These are phyloP conservation scores for Drosophila putrida DNA, from an alignment of 2,888 invertebrate species.

Conservation along the genomic window DNA sequence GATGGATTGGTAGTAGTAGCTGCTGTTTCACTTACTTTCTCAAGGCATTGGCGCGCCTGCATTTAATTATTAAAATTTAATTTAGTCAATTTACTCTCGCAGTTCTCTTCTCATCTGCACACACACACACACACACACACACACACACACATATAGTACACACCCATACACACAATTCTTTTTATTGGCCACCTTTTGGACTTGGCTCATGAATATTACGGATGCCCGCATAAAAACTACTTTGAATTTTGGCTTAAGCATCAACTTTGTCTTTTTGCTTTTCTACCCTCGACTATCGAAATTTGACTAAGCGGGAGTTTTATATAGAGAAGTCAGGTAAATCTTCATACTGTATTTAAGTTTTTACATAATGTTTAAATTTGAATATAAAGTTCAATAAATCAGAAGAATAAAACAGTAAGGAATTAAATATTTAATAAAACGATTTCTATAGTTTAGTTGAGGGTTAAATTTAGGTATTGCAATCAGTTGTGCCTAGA, in stretches of 20 bases:
- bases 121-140: constrained; percentile 5
- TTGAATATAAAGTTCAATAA: neutral
- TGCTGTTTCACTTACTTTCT: constrained; percentile 21
- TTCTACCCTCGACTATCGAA: neutral
- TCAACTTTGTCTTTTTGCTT: constrained; percentile 10
- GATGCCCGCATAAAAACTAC: constrained; percentile 52
- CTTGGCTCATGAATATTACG: constrained; percentile 53
- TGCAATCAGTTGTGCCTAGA: too few species aligned
- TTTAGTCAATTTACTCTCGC: constrained; percentile 67
- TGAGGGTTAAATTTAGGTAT: too few species aligned
- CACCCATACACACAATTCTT: constrained; percentile 14
- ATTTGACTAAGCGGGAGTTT: neutral
- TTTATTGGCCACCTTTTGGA: constrained; percentile 53
- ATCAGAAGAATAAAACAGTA: neutral
- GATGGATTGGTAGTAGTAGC: constrained; percentile 10
- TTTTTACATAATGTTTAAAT: neutral
- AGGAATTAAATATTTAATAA: too few species aligned
- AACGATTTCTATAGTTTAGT: too few species aligned
- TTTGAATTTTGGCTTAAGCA: constrained; percentile 37
- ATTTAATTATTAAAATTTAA: constrained; percentile 80
- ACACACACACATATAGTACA: neutral
- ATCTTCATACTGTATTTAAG: too few species aligned
- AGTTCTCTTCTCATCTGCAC: constrained; percentile 7
- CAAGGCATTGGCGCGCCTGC: constrained; percentile 47
- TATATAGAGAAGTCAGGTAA: neutral